Conservation (phyloP, 2,888 invertebrate species). For the Acleris emargana region DNA sequence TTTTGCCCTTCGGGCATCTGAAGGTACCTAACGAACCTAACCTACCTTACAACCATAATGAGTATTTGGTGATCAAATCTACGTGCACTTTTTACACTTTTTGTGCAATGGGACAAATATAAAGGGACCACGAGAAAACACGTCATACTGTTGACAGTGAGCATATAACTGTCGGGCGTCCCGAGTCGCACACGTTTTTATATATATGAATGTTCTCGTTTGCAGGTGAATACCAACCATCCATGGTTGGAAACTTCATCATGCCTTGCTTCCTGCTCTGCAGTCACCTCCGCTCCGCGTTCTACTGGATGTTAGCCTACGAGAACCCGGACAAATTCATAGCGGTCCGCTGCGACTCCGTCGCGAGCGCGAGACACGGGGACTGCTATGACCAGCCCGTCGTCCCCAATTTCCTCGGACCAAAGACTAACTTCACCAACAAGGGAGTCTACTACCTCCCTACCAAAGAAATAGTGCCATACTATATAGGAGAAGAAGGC, state of each 20-base stretch:
- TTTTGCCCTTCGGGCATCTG: no score
- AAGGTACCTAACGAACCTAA: no score
- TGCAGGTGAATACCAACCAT: slow-evolving; percentile 71
- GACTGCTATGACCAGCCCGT: slow-evolving; percentile 56
- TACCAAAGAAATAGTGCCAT: slow-evolving; percentile 58
- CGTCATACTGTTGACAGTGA: no score
- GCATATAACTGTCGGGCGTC: no score
- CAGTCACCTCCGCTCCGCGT: slow-evolving; percentile 67
- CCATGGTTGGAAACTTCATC: slow-evolving; percentile 59
- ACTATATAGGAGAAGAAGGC: slow-evolving; percentile 60
- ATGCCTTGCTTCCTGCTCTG: slow-evolving; percentile 71
- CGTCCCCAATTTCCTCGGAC: slow-evolving; percentile 61
- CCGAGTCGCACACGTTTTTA: no score
- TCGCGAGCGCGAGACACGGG: slow-evolving; percentile 59
- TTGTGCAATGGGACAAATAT: no score
- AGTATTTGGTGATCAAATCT: no score
- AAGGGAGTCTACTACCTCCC: slow-evolving; percentile 71
- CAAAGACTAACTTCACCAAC: slow-evolving; percentile 63
- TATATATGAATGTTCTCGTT: slow-evolving; percentile 21
- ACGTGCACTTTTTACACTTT: no score
- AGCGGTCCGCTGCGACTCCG: slow-evolving; percentile 60
- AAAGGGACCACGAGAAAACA: no score
- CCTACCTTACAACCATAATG: no score
- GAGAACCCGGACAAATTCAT: slow-evolving; percentile 61
- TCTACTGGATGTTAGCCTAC: slow-evolving; percentile 62